Base-by-base conservation (phyloP, 2,888 invertebrate species). In the Artemia sinica region DNA sequence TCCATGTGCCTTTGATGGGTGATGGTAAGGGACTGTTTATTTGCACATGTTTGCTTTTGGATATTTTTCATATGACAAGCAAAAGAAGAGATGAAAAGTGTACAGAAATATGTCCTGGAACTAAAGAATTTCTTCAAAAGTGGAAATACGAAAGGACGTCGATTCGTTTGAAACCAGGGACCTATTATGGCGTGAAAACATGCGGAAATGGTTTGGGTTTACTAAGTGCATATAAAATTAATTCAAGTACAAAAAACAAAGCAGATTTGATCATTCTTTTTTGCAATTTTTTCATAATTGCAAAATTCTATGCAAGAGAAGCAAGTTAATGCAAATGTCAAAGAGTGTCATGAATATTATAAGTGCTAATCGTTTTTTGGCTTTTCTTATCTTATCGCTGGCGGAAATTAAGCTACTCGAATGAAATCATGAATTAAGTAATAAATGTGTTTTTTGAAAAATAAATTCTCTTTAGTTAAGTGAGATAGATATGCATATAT, bases 121-220 rank as follows among this genome's bases (percentile, higher is more conserved):
- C 58, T 18, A n/a, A 14, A n/a, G 58, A 58, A 18, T 58, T 14
- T 18, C 9, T 58, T n/a, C 18, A n/a, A 58, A 18, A 18, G 58
- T 14, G 14, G 18, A 58, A 58, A 8, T 58, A 9, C 14, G 18
- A n/a, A 58, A 58, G 18, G 58, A 8, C 58, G 58, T n/a, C 8
- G 58, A n/a, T 8, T 14, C 14, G 14, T n/a, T 18, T 58, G 18
- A 58, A 9, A 18, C 58, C 58, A 58, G 58, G 58, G 14, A 8
- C 8, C 18, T 14, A 58, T 58, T 58, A 58, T 10, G 58, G 58
- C 58, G 58, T 58, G 18, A 58, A 58, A 49, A 70, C 68, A n/a
- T 70, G 70, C 50, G 70, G 70, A 2, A 52, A 70, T 49, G 70
- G 70, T 10, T 51, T 48, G 9, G 70, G 68, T 14, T 51, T 68